Evolutionary conservation across 2,113 vertebrate species (phyloP), one percentile per base, ranked within the genome.

Genomic region (Sclerurus mexicanus): DNA sequence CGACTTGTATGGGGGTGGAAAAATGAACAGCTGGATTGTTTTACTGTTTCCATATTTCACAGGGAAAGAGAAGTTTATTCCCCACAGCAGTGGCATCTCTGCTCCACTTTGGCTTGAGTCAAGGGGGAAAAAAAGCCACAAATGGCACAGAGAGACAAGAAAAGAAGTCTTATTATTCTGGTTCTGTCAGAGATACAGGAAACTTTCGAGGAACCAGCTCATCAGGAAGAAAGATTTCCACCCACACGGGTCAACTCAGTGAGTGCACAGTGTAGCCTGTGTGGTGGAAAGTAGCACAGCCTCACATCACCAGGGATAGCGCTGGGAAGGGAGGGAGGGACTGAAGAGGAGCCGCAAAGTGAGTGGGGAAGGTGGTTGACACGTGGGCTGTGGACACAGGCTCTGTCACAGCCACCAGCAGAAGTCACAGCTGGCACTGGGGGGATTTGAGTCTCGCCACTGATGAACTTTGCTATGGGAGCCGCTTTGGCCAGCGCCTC

Each of bases 221-320:
- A 58, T 56, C 28, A 60, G n/a, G 37, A 85, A 42, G 33, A 60
- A 76, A 92, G 16, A 72, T 73, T 94, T 80, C 35, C 72, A 86
- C 72, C 40, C 63, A 49, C 59, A 20, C 5, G 68, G 69, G 37
- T 35, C 78, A 80, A 22, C 20, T 80, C 31, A 40, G 62, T 1
- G 27, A 56, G 64, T 0, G 1, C 46, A 46, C 12, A 40, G 42
- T 3, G 0, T 1, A 5, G n/a, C 1, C 37, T 30, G 68, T 27
- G 55, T 4, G 66, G 10, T 24, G 52, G 66, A 33, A 82, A 82
- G 40, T 4, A 33, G 16, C 22, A 19, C 53, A 55, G 10, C 44
- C 11, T 35, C 18, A 11, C 28, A 62, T n/a, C 12, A 31, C 31
- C 24, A 22, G 47, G 35, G 30, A 17, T 3, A 9, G 14, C 11